Evolutionary conservation across 2,888 invertebrate species (phyloP), one percentile per base, ranked within the genome.

Genomic region (Acrobasis consociella): DNA sequence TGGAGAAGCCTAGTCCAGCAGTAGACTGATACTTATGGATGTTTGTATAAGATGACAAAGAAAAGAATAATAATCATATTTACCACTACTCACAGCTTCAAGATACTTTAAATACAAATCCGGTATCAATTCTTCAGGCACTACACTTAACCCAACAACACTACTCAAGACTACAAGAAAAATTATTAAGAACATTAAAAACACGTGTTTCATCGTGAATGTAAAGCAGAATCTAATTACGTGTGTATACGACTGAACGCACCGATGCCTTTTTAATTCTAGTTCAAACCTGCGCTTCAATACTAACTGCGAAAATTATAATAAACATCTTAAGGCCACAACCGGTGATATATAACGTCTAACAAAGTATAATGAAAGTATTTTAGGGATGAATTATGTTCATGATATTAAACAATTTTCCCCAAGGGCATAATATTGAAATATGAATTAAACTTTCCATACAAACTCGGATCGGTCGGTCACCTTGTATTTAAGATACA

Each of bases 101-200:
- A 67, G 76, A 64, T 87, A 86, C 37, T 76, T 69, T 2, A 67
- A 42, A 65, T 83, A 82, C 31, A 85, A 65, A 3, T 75, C 70
- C 0, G 69, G 63, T 2, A 83, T 58, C 7, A 82, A 51, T 9
- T 70, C 65, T 17, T 75, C 71, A 0, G 75, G 49, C 42, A 70
- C 55, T 16, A 10, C 10, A 16, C 55, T 39, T 9, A 15, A 10
- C 15, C 38, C 55, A 15, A 11, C 2, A 13, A 16, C 50, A 39
- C n/a, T 16, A 7, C 37, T 51, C 0, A 38, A 51, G 51, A 46
- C 31, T 9, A 46, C n/a, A 17, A 55, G 11, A 55, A 55, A 39
- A 55, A 39, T 16, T 15, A 58, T 10, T 9, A 13, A 49, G n/a
- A 46, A 31, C 1, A 31, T n/a, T 10, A 2, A 15, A 46, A 58